phyloP scores from a whole-genome alignment of 1,140 invertebrate species.

The Hestina assimilis region DNA sequence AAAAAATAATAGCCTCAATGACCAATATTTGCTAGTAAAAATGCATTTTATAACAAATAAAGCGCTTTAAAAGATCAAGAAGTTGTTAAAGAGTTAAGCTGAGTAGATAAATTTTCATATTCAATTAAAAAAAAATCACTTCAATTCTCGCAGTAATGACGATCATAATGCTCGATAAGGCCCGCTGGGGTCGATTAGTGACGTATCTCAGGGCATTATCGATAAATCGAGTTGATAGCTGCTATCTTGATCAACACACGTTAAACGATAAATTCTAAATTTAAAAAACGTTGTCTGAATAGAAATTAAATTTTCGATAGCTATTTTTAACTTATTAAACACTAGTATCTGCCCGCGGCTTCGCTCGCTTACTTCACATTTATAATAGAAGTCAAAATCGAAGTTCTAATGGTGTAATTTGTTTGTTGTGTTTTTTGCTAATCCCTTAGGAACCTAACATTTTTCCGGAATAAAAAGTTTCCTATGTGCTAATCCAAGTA shows the following conservation, averaged over 20 bases:
- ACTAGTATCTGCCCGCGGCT: too few relatives aligned
- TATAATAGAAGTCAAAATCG: too few relatives aligned
- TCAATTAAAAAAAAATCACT: constrained; percentile 53
- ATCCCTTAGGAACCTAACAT: too few relatives aligned
- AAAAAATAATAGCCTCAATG: not conserved
- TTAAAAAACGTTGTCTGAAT: constrained; percentile 11
- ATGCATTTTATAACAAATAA: not conserved
- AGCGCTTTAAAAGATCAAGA: not conserved
- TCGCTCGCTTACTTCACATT: too few relatives aligned
- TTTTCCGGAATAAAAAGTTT: too few relatives aligned
- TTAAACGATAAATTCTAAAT: constrained; percentile 29
- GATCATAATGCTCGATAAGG: constrained; percentile 66
- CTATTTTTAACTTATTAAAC: too few relatives aligned
- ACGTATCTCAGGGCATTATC: constrained; percentile 58
- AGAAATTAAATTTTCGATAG: constrained; percentile 18
- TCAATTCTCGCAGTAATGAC: constrained; percentile 48
- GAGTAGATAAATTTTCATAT: constrained; percentile 32
- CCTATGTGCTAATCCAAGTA: too few relatives aligned
- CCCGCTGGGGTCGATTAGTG: constrained; percentile 59
- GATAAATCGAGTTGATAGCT: constrained; percentile 58
- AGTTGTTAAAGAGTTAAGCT: constrained; percentile 10
- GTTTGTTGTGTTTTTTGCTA: too few relatives aligned
- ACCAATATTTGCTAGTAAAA: not conserved
- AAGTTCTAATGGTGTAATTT: too few relatives aligned
- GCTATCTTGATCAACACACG: constrained; percentile 50